A percentile compares a stretch with the other conserved stretches of the same genome.
Evolutionary conservation across 1,140 invertebrate genomes (phyloP).

Genomic region (Latrodectus geometricus): DNA sequence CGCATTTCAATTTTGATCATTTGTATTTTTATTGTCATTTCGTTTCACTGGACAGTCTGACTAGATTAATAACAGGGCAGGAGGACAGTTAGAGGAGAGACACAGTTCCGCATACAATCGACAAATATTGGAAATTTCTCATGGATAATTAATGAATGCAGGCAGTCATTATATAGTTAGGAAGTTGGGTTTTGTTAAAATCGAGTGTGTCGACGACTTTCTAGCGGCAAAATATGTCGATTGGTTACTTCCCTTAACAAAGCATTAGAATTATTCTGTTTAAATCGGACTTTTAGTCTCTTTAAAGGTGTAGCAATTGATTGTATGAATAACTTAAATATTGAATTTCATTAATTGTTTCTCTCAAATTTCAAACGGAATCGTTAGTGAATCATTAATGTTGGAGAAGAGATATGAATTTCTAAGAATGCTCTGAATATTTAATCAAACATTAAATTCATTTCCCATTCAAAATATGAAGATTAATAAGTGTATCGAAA

Average conservation of each 20-base stretch:
- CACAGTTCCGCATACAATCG: neutral
- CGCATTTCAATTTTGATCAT: too few relatives aligned
- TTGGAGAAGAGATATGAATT: neutral
- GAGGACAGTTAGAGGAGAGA: neutral
- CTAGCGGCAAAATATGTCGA: neutral
- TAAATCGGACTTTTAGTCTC: neutral
- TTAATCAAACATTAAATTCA: too few relatives aligned
- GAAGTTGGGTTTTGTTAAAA: neutral
- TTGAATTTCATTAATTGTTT: neutral
- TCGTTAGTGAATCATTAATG: neutral
- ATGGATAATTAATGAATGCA: neutral
- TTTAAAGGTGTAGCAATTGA: neutral
- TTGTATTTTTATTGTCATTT: too few relatives aligned
- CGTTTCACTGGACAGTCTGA: neutral
- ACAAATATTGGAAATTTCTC: conserved; percentile 2
- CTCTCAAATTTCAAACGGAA: neutral
- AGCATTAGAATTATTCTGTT: neutral
- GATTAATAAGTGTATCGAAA: too few relatives aligned
- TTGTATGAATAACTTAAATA: neutral
- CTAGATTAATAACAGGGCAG: neutral
- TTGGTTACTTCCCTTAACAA: neutral
- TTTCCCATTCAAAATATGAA: too few relatives aligned
- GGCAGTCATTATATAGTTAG: neutral
- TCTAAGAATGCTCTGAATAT: neutral
- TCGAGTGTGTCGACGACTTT: neutral